A percentile compares a stretch with the other conserved stretches of the same genome.
Evolutionary conservation across 2,888 invertebrate genomes (phyloP).

Genomic region (Ganaspis brasiliensis): DNA sequence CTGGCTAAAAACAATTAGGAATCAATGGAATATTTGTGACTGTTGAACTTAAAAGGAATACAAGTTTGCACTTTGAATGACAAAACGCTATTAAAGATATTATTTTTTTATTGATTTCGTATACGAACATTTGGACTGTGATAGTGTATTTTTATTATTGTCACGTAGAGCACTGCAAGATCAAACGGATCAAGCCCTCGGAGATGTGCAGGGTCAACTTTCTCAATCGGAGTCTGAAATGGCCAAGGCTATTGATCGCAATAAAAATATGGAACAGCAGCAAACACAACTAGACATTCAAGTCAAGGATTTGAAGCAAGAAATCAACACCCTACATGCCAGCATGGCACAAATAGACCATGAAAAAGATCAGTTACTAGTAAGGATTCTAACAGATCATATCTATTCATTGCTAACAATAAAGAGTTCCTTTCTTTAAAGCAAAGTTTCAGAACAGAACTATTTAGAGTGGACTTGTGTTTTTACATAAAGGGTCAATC

Average conservation of each 20-base stretch:
- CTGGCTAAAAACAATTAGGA: too few relatives aligned
- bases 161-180: slow-evolving; percentile 86
- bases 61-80: too few relatives aligned
- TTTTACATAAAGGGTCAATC: too few relatives aligned
- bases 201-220: slow-evolving; percentile 87
- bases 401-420: background rate
- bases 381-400: slow-evolving; percentile 71
- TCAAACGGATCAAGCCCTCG: slow-evolving; percentile 88
- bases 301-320: slow-evolving; percentile 84
- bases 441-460: too few relatives aligned
- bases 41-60: too few relatives aligned
- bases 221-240: slow-evolving; percentile 85
- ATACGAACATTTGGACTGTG: background rate
- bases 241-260: slow-evolving; percentile 83
- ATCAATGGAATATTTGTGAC: too few relatives aligned
- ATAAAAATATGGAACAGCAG: slow-evolving; percentile 83
- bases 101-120: background rate
- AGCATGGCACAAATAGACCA: slow-evolving; percentile 86
- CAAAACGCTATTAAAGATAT: too few relatives aligned
- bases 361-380: slow-evolving; percentile 87
- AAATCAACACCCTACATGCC: slow-evolving; percentile 84
- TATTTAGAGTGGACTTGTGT: too few relatives aligned
- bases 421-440: too few relatives aligned
- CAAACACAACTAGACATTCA: slow-evolving; percentile 84
- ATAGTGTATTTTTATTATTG: slow-evolving; percentile 11